phyloP scores from a whole-genome alignment of 2,888 invertebrate species.

The Tuta absoluta region DNA sequence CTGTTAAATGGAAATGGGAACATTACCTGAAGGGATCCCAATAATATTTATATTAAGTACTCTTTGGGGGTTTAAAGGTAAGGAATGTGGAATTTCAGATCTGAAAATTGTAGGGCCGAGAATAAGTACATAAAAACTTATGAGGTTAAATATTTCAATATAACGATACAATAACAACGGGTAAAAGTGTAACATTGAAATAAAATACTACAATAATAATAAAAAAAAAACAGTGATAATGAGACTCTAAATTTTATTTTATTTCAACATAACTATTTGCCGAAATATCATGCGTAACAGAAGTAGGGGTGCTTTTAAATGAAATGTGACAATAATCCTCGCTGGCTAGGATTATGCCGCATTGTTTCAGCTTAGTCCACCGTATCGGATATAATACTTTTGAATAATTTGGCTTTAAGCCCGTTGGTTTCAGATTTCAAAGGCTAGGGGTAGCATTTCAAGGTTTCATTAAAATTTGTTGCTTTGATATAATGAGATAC shows the following conservation, averaged over 20 bases:
- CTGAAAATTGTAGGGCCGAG: no score
- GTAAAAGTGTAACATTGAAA: no score
- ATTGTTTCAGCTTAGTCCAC: conserved; percentile 46
- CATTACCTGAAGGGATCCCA: no score
- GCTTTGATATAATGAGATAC: neutral
- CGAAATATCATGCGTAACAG: neutral
- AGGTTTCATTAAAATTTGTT: conserved; percentile 3
- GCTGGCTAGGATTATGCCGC: conserved; percentile 49
- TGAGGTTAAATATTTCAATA: no score
- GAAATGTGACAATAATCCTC: conserved; percentile 48
- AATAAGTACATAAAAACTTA: no score
- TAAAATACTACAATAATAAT: no score
- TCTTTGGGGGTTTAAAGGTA: no score
- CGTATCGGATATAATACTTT: conserved; percentile 21
- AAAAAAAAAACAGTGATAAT: neutral
- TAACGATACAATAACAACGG: no score
- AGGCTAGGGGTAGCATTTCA: neutral
- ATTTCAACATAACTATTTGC: neutral
- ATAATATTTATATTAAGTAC: no score
- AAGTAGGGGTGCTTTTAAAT: conserved; percentile 19
- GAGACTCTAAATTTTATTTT: neutral
- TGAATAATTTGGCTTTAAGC: conserved; percentile 29
- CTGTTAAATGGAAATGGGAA: no score
- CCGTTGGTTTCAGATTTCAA: conserved; percentile 12
- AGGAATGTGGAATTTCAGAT: no score